Base-by-base conservation (phyloP, 1,140 invertebrate species). In the Cheumatopsyche charites region DNA sequence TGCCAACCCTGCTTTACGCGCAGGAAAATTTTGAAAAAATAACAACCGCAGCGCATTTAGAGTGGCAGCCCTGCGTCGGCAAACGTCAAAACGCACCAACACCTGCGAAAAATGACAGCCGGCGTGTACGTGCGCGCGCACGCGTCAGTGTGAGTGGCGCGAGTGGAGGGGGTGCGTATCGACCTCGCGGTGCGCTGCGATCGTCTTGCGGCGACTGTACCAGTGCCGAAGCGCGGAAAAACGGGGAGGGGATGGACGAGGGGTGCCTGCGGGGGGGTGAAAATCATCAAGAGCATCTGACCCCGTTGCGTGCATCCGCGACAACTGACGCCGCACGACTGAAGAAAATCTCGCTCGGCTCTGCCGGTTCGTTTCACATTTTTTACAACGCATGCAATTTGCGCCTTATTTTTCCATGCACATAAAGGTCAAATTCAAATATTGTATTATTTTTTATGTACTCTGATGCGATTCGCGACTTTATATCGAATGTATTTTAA, bases 171-270 rank as follows among this genome's bases (percentile, higher is more conserved):
- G 4, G 19, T 58, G 21, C 55, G 55, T 58, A 58, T 58, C 55
- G 55, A 58, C 55, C 55, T 19, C 23, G 55, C 23, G 19, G 23
- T 11, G 21, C 23, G 19, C 55, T 58, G 23, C 23, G 21, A 58
- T 58, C 55, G 55, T 58, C 55, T 58, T 58, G 21, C 55, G 55
- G 23, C 55, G 55, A 26, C 55, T 58, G 23, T 58, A 25, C 23
- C 23, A 23, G 25, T 2, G 55, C 9, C 1, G 21, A 19, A 11
- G 55, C 55, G 55, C 17, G 11, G 43, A 12, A 3, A 45, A 7
- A 49, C 12, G 55, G 0, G 19, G 23, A 25, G 21, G 17, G 19
- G 55, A 11, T 12, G 55, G 23, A n/a, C 12, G 1, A n/a, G 55
- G 21, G 23, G 4, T 11, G 21, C 17, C 55, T 7, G 55, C 55